Evolutionary conservation across 2,888 invertebrate species (phyloP).

Genomic region (Panopea generosa): DNA sequence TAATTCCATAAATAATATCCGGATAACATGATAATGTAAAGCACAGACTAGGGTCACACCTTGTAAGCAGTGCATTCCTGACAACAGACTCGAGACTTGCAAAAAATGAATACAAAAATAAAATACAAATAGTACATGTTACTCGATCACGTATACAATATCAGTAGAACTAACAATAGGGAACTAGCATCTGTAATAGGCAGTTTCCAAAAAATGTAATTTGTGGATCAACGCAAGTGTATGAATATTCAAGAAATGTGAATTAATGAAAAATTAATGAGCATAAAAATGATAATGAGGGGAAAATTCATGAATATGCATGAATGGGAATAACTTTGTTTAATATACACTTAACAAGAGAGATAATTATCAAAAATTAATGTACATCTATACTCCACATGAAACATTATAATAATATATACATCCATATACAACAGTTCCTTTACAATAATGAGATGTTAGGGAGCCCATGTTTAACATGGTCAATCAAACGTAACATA

Average conservation of each 20-base stretch:
- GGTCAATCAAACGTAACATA: slow-evolving; percentile 4
- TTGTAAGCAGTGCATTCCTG: neutral
- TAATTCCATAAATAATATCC: too few relatives aligned
- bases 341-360: slow-evolving; percentile 44
- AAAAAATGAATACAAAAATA: slow-evolving; percentile 46
- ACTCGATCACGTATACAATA: slow-evolving; percentile 19
- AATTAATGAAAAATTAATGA: slow-evolving; percentile 38
- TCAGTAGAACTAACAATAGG: slow-evolving; percentile 10
- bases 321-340: slow-evolving; percentile 36
- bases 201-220: slow-evolving; percentile 21
- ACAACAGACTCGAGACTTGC: slow-evolving; percentile 1
- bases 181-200: slow-evolving; percentile 8
- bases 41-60: neutral
- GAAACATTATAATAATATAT: slow-evolving; percentile 22
- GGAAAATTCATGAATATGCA: slow-evolving; percentile 16
- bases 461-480: slow-evolving; percentile 35
- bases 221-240: slow-evolving; percentile 53
- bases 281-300: slow-evolving; percentile 19
- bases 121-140: slow-evolving; percentile 20
- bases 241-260: slow-evolving; percentile 32
- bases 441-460: slow-evolving; percentile 27
- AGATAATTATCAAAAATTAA: slow-evolving; percentile 37
- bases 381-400: slow-evolving; percentile 46
- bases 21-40: too few relatives aligned
- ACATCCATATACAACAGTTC: slow-evolving; percentile 41